phyloP scores from a whole-genome alignment of 2,113 vertebrate genomes.

The Ancistrus triradiatus region DNA sequence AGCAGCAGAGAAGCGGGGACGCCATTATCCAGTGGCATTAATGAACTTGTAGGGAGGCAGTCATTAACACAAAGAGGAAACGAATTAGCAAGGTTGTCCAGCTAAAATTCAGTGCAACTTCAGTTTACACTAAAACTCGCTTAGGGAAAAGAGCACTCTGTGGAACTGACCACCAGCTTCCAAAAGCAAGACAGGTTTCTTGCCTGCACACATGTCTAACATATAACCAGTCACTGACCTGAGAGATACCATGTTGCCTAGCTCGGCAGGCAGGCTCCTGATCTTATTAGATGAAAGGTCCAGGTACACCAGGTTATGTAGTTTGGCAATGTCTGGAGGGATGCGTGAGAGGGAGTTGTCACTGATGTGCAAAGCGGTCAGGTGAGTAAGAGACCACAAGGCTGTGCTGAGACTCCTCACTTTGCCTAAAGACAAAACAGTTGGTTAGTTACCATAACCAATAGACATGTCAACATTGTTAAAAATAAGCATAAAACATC shows the following conservation, averaged over 20 bases:
- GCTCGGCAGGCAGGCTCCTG: slow-evolving; percentile 96
- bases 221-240: slow-evolving; percentile 65
- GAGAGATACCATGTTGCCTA: slow-evolving; percentile 99
- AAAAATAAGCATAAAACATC: too few relatives aligned
- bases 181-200: not conserved
- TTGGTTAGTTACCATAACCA: too few relatives aligned
- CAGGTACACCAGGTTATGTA: slow-evolving; percentile 97
- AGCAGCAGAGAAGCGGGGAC: slow-evolving; percentile 19
- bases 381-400: slow-evolving; percentile 94
- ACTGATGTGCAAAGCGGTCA: slow-evolving; percentile 96
- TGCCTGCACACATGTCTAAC: too few relatives aligned
- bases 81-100: slow-evolving; percentile 9
- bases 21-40: too few relatives aligned
- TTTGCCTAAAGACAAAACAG: slow-evolving; percentile 71
- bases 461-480: too few relatives aligned
- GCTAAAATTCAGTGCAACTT: slow-evolving; percentile 4
- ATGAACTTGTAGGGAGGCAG: not conserved
- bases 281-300: slow-evolving; percentile 98
- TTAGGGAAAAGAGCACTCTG: not conserved
- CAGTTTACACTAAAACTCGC: too few relatives aligned
- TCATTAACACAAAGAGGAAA: slow-evolving; percentile 15
- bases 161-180: not conserved
- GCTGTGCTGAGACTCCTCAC: slow-evolving; percentile 92
- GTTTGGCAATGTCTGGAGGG: slow-evolving; percentile 98
- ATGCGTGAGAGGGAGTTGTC: slow-evolving; percentile 97